Evolutionary conservation across 2,888 invertebrate genomes (phyloP).

Genomic region (Ophion ventricosus): DNA sequence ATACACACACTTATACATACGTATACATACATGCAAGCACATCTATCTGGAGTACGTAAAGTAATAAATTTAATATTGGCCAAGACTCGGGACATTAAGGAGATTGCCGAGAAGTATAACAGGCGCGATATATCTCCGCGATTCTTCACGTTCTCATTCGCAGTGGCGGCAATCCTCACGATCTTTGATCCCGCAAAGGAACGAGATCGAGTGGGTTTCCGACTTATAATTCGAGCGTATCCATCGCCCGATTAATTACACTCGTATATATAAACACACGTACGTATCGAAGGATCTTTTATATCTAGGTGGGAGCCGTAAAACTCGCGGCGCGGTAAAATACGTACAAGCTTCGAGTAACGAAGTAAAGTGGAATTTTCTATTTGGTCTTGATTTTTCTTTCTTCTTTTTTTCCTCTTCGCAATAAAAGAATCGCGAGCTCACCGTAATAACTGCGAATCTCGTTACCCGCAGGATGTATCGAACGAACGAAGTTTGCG

Average conservation of each 20-base stretch:
- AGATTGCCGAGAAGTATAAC: constrained; percentile 44
- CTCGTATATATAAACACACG: background rate
- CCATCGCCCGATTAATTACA: constrained; percentile 51
- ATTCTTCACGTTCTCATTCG: constrained; percentile 36
- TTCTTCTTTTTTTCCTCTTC: background rate
- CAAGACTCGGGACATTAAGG: constrained; percentile 38
- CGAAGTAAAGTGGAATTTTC: constrained; percentile 35
- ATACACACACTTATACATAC: background rate
- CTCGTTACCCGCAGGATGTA: constrained; percentile 42
- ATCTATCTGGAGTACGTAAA: constrained; percentile 3
- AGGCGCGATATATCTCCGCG: constrained; percentile 33
- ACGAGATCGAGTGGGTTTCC: constrained; percentile 41
- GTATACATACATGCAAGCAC: background rate
- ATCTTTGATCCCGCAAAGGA: constrained; percentile 22
- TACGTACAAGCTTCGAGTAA: constrained; percentile 1
- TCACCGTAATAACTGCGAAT: constrained; percentile 42
- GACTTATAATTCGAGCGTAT: constrained; percentile 33
- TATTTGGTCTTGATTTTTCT: constrained; percentile 1
- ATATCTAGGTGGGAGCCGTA: constrained; percentile 5
- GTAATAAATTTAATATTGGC: constrained; percentile 57
- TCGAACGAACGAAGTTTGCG: constrained; percentile 26
- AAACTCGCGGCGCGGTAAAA: constrained; percentile 10
- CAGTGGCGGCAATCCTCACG: constrained; percentile 37
- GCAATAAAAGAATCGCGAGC: constrained; percentile 28
- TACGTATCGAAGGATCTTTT: constrained; percentile 15